Evolutionary conservation across 2,113 vertebrate species (phyloP).

Genomic region (Marcusenius ussheri): DNA sequence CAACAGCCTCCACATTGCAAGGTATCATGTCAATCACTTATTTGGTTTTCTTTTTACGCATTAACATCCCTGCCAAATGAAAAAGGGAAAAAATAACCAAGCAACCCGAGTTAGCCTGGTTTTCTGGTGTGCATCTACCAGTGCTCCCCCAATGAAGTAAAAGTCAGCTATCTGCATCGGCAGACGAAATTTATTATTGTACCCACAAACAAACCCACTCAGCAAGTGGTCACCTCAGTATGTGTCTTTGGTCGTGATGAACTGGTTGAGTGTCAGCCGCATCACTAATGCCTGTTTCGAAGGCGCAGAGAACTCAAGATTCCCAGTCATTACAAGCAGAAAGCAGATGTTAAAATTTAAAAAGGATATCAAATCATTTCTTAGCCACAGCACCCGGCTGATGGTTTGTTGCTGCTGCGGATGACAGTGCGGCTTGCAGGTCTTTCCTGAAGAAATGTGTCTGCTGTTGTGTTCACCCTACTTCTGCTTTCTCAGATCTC

Average conservation of each 20-base stretch:
- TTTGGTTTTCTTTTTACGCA: conserved; percentile 13
- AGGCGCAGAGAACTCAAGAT: background rate
- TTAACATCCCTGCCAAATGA: background rate
- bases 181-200: background rate
- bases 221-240: background rate
- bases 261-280: background rate
- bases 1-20: conserved; percentile 1
- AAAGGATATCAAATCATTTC: background rate
- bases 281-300: background rate
- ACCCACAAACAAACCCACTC: background rate
- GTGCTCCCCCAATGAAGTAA: background rate
- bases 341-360: background rate
- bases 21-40: background rate
- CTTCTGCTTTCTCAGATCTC: background rate
- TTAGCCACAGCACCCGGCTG: background rate
- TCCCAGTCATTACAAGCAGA: background rate
- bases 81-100: conserved; percentile 2
- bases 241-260: background rate
- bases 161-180: conserved; percentile 11
- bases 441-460: background rate
- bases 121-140: background rate
- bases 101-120: background rate
- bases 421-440: background rate
- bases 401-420: background rate
- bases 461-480: background rate